phyloP scores from a whole-genome alignment of 2,888 invertebrate genomes.

The Luperina testacea region DNA sequence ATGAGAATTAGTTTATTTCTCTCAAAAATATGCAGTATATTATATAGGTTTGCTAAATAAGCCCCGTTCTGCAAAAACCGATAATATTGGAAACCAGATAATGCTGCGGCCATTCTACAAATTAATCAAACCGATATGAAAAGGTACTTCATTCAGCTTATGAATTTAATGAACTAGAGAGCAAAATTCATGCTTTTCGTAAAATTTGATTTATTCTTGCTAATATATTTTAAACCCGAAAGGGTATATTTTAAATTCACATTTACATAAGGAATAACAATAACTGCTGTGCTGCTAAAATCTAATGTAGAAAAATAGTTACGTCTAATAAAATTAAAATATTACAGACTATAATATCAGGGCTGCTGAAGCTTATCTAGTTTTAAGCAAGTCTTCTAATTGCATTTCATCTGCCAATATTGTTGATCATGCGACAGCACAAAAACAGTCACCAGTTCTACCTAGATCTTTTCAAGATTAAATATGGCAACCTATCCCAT shows the following conservation, averaged over 20 bases:
- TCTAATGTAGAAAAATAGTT: not conserved
- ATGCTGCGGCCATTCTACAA: conserved; percentile 10
- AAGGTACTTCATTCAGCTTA: conserved; percentile 10
- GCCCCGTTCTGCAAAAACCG: not conserved
- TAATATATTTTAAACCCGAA: not conserved
- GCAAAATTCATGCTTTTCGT: not conserved
- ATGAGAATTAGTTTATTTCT: not conserved
- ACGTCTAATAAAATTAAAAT: not conserved
- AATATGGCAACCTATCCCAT: not conserved
- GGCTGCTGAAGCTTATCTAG: not conserved
- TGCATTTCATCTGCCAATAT: not conserved
- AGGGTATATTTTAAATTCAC: not conserved
- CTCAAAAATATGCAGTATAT: too few species aligned
- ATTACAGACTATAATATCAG: not conserved
- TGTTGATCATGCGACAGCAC: not conserved
- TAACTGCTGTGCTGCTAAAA: not conserved
- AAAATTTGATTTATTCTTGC: not conserved
- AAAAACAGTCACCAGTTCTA: not conserved
- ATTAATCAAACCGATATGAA: conserved; percentile 13
- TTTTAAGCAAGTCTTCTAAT: not conserved
- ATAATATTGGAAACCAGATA: conserved; percentile 26
- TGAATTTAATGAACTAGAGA: conserved; percentile 3
- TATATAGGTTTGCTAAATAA: not conserved
- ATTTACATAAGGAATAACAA: not conserved
- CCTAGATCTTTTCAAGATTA: not conserved